Percentiles rank a stretch among this genome's conserved stretches.
Evolutionary conservation across 2,113 vertebrate genomes (phyloP).

Genomic region (Macaca nemestrina): DNA sequence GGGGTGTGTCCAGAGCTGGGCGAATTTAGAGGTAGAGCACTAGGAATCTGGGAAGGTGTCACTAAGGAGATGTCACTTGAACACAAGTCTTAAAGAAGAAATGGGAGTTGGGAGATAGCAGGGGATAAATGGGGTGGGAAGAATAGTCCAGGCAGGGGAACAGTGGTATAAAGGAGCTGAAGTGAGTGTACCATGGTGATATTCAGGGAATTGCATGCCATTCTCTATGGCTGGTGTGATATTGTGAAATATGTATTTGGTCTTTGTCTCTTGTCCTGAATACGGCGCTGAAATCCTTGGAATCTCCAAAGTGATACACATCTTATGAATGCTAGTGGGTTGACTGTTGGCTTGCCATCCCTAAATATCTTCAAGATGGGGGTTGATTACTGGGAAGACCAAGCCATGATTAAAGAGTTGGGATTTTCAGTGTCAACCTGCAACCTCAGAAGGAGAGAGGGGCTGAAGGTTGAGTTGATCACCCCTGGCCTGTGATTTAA

Average conservation of each 20-base stretch:
- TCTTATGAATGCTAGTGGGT: neutral
- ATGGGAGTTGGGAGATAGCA: neutral
- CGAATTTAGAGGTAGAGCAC: neutral
- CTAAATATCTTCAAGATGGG: neutral
- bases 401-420: neutral
- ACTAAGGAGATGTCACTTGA: neutral
- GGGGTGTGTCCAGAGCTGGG: neutral
- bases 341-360: neutral
- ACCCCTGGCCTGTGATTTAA: neutral
- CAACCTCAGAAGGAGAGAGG: neutral
- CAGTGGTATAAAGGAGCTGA: neutral
- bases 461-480: neutral
- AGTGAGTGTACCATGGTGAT: rapidly evolving
- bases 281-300: neutral
- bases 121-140: neutral
- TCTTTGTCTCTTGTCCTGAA: neutral
- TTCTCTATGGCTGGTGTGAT: neutral
- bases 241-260: neutral
- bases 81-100: neutral
- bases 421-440: neutral
- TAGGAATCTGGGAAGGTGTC: no score
- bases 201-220: neutral
- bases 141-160: neutral
- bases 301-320: neutral
- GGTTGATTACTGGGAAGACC: neutral